Percentiles rank a stretch among this genome's conserved stretches.
Evolutionary conservation across 2,113 vertebrate genomes (phyloP).

Genomic region (Scomber scombrus): DNA sequence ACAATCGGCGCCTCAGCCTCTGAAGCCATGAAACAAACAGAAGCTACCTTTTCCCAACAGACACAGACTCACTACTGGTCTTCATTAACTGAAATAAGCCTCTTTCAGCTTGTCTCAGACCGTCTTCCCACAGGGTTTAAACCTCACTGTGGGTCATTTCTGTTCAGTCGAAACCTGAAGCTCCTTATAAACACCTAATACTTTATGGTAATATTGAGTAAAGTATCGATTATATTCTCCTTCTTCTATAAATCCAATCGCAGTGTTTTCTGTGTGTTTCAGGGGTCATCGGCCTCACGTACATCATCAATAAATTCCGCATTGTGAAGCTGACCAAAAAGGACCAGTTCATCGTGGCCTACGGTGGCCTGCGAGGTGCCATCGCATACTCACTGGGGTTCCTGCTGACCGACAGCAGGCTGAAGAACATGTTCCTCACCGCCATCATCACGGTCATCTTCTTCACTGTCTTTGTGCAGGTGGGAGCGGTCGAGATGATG

Average conservation of each 20-base stretch:
- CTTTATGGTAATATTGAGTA: too few species aligned
- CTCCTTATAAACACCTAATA: too few species aligned
- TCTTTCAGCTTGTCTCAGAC: too few species aligned
- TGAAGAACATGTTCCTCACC: slow-evolving; percentile 94
- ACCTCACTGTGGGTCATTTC: too few species aligned
- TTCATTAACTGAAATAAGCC: too few species aligned
- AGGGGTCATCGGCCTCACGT: slow-evolving; percentile 95
- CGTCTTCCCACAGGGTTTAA: too few species aligned
- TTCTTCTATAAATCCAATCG: too few species aligned
- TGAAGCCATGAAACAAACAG: too few species aligned
- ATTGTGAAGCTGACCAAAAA: slow-evolving; percentile 95
- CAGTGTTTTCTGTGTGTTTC: slow-evolving; percentile 19
- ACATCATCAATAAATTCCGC: slow-evolving; percentile 96
- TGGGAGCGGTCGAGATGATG: slow-evolving; percentile 57
- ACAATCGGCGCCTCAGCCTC: too few species aligned
- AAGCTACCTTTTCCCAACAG: too few species aligned
- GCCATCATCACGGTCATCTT: slow-evolving; percentile 98
- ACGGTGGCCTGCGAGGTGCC: slow-evolving; percentile 95
- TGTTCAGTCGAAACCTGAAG: too few species aligned
- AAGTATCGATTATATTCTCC: not conserved
- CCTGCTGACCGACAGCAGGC: slow-evolving; percentile 86
- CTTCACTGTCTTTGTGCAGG: slow-evolving; percentile 99
- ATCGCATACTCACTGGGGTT: slow-evolving; percentile 96
- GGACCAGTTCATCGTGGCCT: slow-evolving; percentile 98
- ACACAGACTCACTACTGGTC: too few species aligned